Percentiles rank a stretch among this genome's conserved stretches.
Evolutionary conservation across 2,888 invertebrate species (phyloP).

Genomic region (Eupithecia insigniata): DNA sequence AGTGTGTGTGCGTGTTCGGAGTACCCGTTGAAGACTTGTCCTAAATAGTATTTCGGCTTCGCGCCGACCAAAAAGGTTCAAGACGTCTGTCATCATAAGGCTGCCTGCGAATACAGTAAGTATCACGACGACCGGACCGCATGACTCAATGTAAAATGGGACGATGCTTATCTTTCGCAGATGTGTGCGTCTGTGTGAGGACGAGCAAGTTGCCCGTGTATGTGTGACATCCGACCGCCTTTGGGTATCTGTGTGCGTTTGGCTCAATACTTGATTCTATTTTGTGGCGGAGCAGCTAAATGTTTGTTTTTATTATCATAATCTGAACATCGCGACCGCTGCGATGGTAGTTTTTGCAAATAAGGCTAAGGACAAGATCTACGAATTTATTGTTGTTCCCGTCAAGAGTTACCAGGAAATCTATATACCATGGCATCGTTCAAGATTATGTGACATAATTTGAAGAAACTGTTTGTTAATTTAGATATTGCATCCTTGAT

Average conservation of each 20-base stretch:
- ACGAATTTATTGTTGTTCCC: neutral
- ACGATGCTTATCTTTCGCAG: constrained; percentile 80
- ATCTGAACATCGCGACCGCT: constrained; percentile 74
- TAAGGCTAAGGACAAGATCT: constrained; percentile 10
- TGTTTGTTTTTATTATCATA: constrained; percentile 83
- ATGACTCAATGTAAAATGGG: constrained; percentile 83
- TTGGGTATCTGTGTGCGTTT: constrained; percentile 65
- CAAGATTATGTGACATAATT: neutral
- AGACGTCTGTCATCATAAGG: constrained; percentile 83
- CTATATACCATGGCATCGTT: neutral
- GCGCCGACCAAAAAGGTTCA: constrained; percentile 72
- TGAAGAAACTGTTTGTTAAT: neutral
- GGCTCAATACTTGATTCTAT: constrained; percentile 83
- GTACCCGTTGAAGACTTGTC: constrained; percentile 72
- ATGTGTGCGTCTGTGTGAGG: constrained; percentile 66
- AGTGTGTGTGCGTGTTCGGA: constrained; percentile 60
- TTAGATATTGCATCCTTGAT: neutral
- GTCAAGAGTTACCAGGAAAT: neutral
- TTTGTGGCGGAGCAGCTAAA: constrained; percentile 78
- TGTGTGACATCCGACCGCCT: constrained; percentile 79
- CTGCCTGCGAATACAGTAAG: constrained; percentile 83
- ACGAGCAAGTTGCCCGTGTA: constrained; percentile 56
- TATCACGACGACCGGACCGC: constrained; percentile 75
- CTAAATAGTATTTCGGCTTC: constrained; percentile 66
- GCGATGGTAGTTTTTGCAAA: constrained; percentile 44